Evolutionary conservation across 2,888 invertebrate species (phyloP).

Genomic region (Saturnia pavonia): DNA sequence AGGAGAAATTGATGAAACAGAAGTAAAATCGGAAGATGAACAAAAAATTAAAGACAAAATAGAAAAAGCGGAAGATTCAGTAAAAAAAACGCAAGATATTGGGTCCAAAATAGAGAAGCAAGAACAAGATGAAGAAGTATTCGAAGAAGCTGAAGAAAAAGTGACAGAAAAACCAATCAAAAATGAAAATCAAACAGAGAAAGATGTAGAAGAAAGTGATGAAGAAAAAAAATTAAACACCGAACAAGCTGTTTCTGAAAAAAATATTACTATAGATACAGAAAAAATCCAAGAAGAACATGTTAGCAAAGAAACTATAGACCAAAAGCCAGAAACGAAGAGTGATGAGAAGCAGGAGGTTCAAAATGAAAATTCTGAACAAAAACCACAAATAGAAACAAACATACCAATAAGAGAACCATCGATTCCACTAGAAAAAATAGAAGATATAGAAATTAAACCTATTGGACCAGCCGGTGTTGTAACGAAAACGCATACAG

Average conservation of each 20-base stretch:
- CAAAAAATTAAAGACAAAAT: conserved; percentile 21
- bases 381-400: conserved; percentile 36
- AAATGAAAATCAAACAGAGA: conserved; percentile 32
- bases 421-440: conserved; percentile 71
- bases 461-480: conserved; percentile 67
- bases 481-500: conserved; percentile 63
- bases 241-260: conserved; percentile 27
- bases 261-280: conserved; percentile 29
- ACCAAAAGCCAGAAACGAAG: conserved; percentile 30
- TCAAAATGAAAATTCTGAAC: conserved; percentile 29
- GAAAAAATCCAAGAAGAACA: conserved; percentile 24
- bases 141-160: conserved; percentile 25
- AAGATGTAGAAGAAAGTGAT: conserved; percentile 40
- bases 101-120: conserved; percentile 21
- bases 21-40: conserved; percentile 24
- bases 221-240: conserved; percentile 36
- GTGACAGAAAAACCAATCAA: conserved; percentile 25
- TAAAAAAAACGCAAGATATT: conserved; percentile 16
- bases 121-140: conserved; percentile 21
- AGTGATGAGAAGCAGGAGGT: conserved; percentile 31
- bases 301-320: conserved; percentile 24
- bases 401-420: conserved; percentile 65
- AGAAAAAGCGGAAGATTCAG: conserved; percentile 20
- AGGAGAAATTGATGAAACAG: conserved; percentile 14
- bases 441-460: conserved; percentile 75